Base-by-base conservation (phyloP, 1,140 invertebrate species). In the Palaemon carinicauda region DNA sequence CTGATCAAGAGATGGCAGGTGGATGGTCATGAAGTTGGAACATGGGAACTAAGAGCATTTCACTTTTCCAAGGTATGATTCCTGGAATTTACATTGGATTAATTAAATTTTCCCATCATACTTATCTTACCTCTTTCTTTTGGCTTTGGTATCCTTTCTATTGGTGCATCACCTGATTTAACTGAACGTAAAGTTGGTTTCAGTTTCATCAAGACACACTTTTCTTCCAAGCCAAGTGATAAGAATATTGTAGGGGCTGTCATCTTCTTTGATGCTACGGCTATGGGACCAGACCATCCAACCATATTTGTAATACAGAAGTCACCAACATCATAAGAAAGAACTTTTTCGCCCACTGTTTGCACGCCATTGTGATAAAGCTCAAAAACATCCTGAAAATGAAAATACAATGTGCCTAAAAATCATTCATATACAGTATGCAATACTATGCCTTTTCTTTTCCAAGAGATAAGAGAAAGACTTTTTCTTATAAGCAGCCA, bases 201-300 rank as follows among this genome's bases (percentile, higher is more conserved):
- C 92, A 94, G 87, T 88, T 90, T 80, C 50, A 83, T 15, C 65
- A 89, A 50, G 15, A 80, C 52, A 65, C 79, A 80, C n/a, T 88
- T 73, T 87, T 89, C 75, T n/a, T 89, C 89, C 77, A 41, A 41
- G 71, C 73, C 60, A 31, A 77, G 29, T 31, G 80, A 53, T n/a
- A 79, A 75, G n/a, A 65, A 75, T 31, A 85, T 85, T 53, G 41
- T 78, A 31, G 77, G 69, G 74, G 82, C 84, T 75, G n/a, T 77
- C 19, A 31, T 54, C 21, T 69, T 77, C 51, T 29, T 75, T 33
- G 77, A 69, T 17, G 73, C 52, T 88, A 51, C 41, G 17, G 33
- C 82, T 15, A 88, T 27, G 27, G 60, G 71, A 24, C 65, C 60
- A n/a, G 60, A n/a, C 88, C 74, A 88, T 2, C 60, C 56, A 41